Evolutionary conservation across 2,113 vertebrate species (phyloP), one percentile per base, ranked within the genome.

Genomic region (Pungitius pungitius): DNA sequence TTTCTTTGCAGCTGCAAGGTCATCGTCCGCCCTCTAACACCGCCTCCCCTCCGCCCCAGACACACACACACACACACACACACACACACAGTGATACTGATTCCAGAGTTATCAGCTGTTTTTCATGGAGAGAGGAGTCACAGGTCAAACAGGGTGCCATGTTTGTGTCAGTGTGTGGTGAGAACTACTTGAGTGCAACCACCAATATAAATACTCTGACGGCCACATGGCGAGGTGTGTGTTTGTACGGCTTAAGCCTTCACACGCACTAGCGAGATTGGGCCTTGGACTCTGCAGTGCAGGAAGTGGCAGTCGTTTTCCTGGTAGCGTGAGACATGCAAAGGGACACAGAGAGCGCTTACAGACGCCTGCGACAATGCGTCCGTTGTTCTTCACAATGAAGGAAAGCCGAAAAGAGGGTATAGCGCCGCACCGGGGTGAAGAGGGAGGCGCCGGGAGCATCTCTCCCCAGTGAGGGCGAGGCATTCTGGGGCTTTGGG

Each of bases 91-190:
- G 4, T 30, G 35, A 69, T 15, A 66, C 73, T 24, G 62, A 84
- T 18, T 40, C 55, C 49, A 51, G 62, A 72, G 56, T 87, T 86
- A 79, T 83, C 79, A 49, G 61, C 64, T 55, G 24, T 55, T 69
- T 60, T 67, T 73, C 58, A 40, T 56, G 61, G 43, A 57, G 58
- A 24, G 42, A 70, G 61, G 66, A 62, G 73, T 78, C 78, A 69
- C 20, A 73, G 85, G 86, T 87, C 81, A 84, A 70, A 80, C 55
- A 78, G 51, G 52, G 65, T 58, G 80, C 73, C 81, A 40, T 87
- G 85, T 85, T 75, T 78, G 33, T 79, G 78, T 80, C 87, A 70
- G 52, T 33, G 73, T 83, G 82, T 81, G 84, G 64, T 84, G 74
- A 85, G 76, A 85, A 57, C 73, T 22, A 14, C 49, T 67, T 26